phyloP scores from a whole-genome alignment of 2,797 vertebrate genomes.

The Lepus townsendii region DNA sequence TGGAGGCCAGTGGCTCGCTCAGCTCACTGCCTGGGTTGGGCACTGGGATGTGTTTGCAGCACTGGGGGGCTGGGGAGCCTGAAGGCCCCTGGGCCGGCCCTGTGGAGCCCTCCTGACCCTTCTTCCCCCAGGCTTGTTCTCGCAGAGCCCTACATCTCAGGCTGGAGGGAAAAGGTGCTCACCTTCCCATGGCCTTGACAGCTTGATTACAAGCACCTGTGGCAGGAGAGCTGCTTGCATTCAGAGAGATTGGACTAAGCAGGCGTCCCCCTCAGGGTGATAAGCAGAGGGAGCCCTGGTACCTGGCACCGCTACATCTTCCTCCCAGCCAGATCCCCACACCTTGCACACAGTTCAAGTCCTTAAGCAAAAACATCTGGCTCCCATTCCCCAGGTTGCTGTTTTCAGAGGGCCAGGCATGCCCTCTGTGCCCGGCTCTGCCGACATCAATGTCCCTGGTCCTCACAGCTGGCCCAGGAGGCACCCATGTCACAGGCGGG shows the following conservation, averaged over 20 bases:
- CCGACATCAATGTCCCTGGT: too few species aligned
- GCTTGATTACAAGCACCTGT: conserved; percentile 80
- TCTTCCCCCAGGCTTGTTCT: not conserved
- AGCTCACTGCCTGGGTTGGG: not conserved
- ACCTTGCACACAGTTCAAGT: rapidly evolving
- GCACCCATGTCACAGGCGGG: not conserved
- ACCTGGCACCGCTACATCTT: rapidly evolving
- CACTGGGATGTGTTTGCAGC: not conserved
- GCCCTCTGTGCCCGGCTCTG: not conserved
- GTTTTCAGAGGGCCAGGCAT: too few species aligned
- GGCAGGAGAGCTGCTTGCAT: conserved; percentile 78
- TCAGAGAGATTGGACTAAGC: not conserved
- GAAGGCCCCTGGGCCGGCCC: not conserved
- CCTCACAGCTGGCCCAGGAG: not conserved
- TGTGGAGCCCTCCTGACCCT: not conserved
- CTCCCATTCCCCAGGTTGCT: too few species aligned
- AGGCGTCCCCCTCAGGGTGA: not conserved
- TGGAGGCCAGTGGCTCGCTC: not conserved
- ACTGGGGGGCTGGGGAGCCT: not conserved
- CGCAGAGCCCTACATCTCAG: not conserved
- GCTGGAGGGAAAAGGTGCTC: not conserved
- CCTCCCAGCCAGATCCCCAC: not conserved
- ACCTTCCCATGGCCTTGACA: not conserved
- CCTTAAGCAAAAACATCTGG: not conserved
- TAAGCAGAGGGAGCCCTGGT: not conserved